Conservation (phyloP, 2,113 vertebrate species). For the Sceloporus undulatus region DNA sequence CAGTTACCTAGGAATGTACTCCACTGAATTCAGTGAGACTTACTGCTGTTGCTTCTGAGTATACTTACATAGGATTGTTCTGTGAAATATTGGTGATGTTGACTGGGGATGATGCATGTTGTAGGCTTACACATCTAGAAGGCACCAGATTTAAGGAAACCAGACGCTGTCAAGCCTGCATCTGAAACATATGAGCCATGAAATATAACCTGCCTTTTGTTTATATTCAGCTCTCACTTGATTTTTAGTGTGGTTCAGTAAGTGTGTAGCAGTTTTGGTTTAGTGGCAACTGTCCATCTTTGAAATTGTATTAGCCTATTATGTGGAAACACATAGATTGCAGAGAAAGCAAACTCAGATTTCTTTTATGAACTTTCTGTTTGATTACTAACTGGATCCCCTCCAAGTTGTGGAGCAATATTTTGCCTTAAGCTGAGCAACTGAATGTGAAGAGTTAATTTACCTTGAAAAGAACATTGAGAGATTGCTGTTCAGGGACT, state of each 20-base stretch:
- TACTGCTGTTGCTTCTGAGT: neutral
- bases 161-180: no score
- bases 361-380: neutral
- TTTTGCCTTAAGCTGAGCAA: constrained; percentile 11
- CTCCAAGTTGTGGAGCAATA: neutral
- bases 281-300: neutral
- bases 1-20: neutral
- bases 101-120: neutral
- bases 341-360: neutral
- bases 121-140: neutral
- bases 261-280: neutral
- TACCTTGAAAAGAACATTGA: neutral
- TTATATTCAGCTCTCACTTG: neutral
- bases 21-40: neutral
- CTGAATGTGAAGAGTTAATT: constrained; percentile 9
- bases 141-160: no score
- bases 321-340: neutral
- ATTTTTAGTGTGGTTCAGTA: neutral
- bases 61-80: neutral
- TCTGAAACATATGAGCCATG: neutral
- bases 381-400: neutral
- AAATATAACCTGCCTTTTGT: neutral
- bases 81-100: neutral
- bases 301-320: neutral
- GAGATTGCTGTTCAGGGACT: neutral